Percentiles rank a stretch among this genome's conserved stretches.
Conservation (phyloP, 2,113 vertebrate species). For the Neomonachus schauinslandi region DNA sequence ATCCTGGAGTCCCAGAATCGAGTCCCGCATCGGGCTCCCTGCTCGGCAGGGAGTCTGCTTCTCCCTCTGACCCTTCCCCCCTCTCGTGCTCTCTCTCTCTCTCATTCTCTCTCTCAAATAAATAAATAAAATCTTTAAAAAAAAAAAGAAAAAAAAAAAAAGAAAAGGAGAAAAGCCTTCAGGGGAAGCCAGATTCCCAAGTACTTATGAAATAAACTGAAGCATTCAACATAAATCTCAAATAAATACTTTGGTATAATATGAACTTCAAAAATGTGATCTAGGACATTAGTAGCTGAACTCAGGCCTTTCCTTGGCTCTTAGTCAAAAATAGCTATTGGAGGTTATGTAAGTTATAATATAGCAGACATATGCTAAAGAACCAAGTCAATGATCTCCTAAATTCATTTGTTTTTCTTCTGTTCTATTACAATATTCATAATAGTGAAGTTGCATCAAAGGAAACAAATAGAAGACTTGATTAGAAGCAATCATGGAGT, state of each 20-base stretch:
- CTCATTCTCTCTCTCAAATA: too few relatives aligned
- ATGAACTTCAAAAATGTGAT: background rate
- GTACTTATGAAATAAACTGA: background rate
- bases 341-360: background rate
- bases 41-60: too few relatives aligned
- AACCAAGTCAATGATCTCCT: background rate
- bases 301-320: background rate
- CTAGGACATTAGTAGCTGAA: background rate
- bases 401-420: conserved; percentile 28
- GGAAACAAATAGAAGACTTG: conserved; percentile 28
- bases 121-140: too few relatives aligned
- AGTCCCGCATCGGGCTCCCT: too few relatives aligned
- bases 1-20: too few relatives aligned
- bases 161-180: background rate
- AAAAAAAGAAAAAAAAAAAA: too few relatives aligned
- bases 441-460: background rate
- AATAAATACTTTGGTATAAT: background rate
- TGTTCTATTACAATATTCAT: background rate
- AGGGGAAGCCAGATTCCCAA: background rate
- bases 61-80: too few relatives aligned
- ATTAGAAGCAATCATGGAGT: background rate
- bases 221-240: background rate
- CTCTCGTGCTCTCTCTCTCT: too few relatives aligned
- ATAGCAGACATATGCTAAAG: background rate
- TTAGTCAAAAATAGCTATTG: conserved; percentile 4